Evolutionary conservation across 2,113 vertebrate species (phyloP).

Genomic region (Sturnira hondurensis): DNA sequence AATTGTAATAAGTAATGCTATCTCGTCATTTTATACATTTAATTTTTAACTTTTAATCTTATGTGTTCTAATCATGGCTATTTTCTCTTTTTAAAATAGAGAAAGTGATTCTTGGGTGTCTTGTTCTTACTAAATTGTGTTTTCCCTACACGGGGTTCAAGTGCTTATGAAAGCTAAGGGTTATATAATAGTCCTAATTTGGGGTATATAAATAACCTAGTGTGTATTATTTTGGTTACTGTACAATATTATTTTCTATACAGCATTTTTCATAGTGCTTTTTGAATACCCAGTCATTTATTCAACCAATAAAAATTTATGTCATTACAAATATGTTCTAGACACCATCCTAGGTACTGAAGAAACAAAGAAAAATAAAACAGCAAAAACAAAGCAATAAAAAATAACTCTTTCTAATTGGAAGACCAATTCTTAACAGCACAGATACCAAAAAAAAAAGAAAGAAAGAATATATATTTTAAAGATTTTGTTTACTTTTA

Average conservation of each 20-base stretch:
- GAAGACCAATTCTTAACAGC: not conserved
- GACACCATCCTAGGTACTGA: not conserved
- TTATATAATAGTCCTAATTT: not conserved
- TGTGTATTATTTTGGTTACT: not conserved
- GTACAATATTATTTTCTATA: not conserved
- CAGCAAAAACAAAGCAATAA: no score
- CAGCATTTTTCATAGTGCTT: not conserved
- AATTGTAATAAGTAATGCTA: not conserved
- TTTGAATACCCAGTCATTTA: not conserved
- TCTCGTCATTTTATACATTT: not conserved
- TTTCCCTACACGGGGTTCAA: rapidly evolving
- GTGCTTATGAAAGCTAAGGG: not conserved
- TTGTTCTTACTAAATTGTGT: not conserved
- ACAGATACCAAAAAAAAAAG: not conserved
- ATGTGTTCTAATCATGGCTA: not conserved
- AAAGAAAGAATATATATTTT: not conserved
- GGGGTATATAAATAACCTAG: not conserved
- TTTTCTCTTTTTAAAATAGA: not conserved
- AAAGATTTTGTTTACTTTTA: no score
- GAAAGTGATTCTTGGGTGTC: not conserved
- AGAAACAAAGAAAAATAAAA: no score
- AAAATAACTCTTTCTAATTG: not conserved
- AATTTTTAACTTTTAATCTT: not conserved
- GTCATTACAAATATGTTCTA: not conserved
- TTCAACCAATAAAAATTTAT: not conserved